Evolutionary conservation across 2,797 vertebrate species (phyloP).

Genomic region (Sylvilagus floridanus): DNA sequence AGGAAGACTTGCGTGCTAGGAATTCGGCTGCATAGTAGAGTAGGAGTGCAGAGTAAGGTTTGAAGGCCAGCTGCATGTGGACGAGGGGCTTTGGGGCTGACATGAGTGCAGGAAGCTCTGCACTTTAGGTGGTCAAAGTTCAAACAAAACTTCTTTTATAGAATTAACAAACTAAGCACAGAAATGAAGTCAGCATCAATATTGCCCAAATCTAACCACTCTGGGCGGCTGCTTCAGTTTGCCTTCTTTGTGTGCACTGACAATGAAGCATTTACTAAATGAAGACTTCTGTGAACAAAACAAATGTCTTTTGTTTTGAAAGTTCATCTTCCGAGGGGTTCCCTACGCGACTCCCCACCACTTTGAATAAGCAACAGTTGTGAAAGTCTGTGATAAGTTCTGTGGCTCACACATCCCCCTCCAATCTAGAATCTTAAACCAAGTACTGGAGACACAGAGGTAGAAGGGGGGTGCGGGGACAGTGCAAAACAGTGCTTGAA

Average conservation of each 20-base stretch:
- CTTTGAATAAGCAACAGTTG: neutral
- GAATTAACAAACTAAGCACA: neutral
- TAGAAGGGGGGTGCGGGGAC: no score
- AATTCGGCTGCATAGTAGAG: neutral
- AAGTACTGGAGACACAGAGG: neutral
- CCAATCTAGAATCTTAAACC: conserved; percentile 15
- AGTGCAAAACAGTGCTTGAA: neutral
- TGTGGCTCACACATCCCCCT: neutral
- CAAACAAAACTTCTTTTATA: neutral
- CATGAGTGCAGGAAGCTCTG: neutral
- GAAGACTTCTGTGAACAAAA: neutral
- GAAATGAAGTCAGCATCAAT: neutral
- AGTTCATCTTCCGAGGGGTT: neutral
- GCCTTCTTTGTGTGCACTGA: neutral
- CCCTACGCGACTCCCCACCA: neutral
- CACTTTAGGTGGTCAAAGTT: neutral
- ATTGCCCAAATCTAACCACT: neutral
- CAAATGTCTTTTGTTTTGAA: neutral
- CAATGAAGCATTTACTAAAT: neutral
- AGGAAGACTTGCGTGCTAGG: neutral
- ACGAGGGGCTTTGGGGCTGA: neutral
- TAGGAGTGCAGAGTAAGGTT: neutral
- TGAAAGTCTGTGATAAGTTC: neutral
- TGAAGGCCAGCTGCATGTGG: neutral
- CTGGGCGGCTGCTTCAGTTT: neutral